These are phyloP conservation scores for Thaleichthys pacificus DNA, from an alignment of 2,797 vertebrate genomes.

Conservation along the genomic window DNA sequence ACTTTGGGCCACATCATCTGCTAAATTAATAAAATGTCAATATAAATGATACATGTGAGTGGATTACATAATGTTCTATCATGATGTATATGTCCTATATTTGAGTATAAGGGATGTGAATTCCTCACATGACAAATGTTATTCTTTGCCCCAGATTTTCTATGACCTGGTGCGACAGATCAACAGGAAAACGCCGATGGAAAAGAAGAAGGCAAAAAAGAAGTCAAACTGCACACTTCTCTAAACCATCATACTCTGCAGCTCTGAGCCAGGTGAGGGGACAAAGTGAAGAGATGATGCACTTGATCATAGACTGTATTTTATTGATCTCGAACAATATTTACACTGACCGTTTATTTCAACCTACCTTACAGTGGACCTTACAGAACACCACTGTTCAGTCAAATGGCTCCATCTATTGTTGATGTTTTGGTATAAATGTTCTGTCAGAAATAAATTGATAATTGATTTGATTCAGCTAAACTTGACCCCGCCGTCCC, in stretches of 20 bases:
- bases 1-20: too few species aligned
- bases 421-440: constrained; percentile 7
- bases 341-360: not conserved
- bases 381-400: not conserved
- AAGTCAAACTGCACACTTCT: constrained; percentile 94
- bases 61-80: too few species aligned
- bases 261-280: constrained; percentile 92
- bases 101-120: too few species aligned
- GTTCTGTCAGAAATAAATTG: not conserved
- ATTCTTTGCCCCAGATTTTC: constrained; percentile 85
- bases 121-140: not conserved
- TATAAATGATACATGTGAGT: too few species aligned
- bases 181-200: constrained; percentile 99
- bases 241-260: constrained; percentile 81
- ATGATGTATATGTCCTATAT: too few species aligned
- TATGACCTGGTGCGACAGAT: constrained; percentile 99
- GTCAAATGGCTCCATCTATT: constrained; percentile 49
- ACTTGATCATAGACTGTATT: not conserved
- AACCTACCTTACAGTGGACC: not conserved
- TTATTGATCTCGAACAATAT: not conserved
- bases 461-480: not conserved
- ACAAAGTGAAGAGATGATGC: constrained; percentile 18
- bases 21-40: too few species aligned
- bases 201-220: constrained; percentile 99
- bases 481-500: not conserved